These are phyloP conservation scores for Ditylenchus weischeri DNA, from an alignment of 2,888 invertebrate genomes.

Conservation along the genomic window DNA sequence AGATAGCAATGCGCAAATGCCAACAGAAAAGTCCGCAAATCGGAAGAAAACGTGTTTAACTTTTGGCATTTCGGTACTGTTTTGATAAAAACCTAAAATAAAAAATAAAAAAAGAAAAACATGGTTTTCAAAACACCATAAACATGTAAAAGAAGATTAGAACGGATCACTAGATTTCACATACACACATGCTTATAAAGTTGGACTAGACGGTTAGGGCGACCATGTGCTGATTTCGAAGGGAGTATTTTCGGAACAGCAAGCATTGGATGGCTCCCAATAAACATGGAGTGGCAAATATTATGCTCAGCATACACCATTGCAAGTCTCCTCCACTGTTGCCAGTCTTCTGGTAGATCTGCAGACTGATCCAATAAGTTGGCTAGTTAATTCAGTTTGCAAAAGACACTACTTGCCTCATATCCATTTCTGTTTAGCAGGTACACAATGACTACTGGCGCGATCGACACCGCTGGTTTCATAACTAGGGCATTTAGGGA, in stretches of 20 bases:
- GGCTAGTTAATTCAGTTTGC: background rate
- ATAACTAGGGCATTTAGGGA: constrained; percentile 55
- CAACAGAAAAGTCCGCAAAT: too few species aligned
- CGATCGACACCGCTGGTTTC: constrained; percentile 57
- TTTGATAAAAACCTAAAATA: too few species aligned
- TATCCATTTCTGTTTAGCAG: constrained; percentile 42
- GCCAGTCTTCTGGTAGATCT: constrained; percentile 38
- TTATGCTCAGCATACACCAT: constrained; percentile 38
- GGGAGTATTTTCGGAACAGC: constrained; percentile 44
- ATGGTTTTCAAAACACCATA: too few species aligned
- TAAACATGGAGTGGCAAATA: constrained; percentile 48
- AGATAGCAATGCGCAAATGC: too few species aligned
- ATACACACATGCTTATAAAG: background rate
- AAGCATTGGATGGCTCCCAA: constrained; percentile 46
- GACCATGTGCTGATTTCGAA: constrained; percentile 36
- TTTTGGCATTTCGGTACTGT: too few species aligned
- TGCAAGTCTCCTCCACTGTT: constrained; percentile 31
- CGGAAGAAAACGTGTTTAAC: too few species aligned
- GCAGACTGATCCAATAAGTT: constrained; percentile 13
- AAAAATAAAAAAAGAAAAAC: too few species aligned
- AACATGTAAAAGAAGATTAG: too few species aligned
- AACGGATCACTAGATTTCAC: too few species aligned
- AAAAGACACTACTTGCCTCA: constrained; percentile 1
- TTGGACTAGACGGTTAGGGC: background rate
- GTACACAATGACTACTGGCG: constrained; percentile 50